Base-by-base conservation (phyloP, 2,888 invertebrate genomes). In the Sylvicola fuscatus region DNA sequence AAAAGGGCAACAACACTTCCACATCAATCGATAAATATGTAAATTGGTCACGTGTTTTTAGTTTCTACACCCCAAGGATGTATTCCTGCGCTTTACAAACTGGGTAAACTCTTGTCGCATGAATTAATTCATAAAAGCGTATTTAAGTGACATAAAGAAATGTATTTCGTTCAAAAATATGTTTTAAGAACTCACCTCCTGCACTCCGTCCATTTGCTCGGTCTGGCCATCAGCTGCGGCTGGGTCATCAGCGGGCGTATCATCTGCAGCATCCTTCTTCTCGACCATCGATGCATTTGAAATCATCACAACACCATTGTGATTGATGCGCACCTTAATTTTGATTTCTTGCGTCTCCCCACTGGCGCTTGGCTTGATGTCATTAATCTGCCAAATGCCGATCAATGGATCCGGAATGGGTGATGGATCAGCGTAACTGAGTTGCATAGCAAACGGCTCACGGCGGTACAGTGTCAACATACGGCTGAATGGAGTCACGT, bases 281-380 rank as follows among this genome's bases (percentile, higher is more conserved):
- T 84, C 82, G 29, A 79, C 70, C 37, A 89, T 62, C 0, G 82
- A 75, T 3, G 97, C 97, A 36, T 81, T 81, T 10, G 80, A 74
- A 15, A 97, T 74, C 10, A 74, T 71, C 51, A 98, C 77, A 40
- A 95, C 77, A 35, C 98, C 97, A 56, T 98, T 82, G 34, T 83
- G 68, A 63, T 95, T 93, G 37, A 98, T 70, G 46, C 93, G 72
- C 5, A 90, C 87, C 64, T 95, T 97, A 3, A 98, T 79, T 61
- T 95, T 95, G 2, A 97, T 80, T 59, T 92, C 95, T 42, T 87
- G 81, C n/a, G 80, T 73, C 49, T 89, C 89, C 21, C 92, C 92
- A 41, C 84, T 84, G 1, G 80, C 59, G 17, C 77, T 81, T 3
- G 95, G 84, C 46, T 78, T 77, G 4, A 97, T 72, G 50, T 86